A percentile compares a stretch with the other conserved stretches of the same genome.
Conservation (phyloP, 2,888 invertebrate genomes). For the Clostera curtula region DNA sequence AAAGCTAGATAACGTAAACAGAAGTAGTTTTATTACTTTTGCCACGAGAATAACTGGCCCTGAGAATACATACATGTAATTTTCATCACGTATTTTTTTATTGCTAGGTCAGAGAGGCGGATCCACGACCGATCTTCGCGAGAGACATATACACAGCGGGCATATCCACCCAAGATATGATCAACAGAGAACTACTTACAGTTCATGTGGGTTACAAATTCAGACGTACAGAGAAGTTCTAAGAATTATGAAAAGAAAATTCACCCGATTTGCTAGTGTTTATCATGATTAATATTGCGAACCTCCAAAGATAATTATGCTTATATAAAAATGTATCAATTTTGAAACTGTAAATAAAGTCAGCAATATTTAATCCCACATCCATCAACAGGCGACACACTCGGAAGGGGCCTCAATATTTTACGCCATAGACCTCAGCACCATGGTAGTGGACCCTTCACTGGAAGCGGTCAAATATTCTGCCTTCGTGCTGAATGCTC, state of each 20-base stretch:
- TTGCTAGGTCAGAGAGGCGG: slow-evolving; percentile 74
- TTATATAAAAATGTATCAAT: too few species aligned
- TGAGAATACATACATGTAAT: too few species aligned
- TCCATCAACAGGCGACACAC: slow-evolving; percentile 73
- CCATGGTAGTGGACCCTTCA: slow-evolving; percentile 56
- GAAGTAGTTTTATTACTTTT: too few species aligned
- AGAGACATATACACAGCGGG: slow-evolving; percentile 65
- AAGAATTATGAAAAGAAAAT: background rate
- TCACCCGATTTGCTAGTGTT: background rate
- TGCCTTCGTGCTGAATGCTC: slow-evolving; percentile 52
- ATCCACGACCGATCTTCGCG: slow-evolving; percentile 75
- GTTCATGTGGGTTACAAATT: slow-evolving; percentile 49
- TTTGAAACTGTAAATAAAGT: too few species aligned
- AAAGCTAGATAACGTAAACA: too few species aligned
- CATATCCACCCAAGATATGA: slow-evolving; percentile 56
- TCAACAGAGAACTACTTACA: slow-evolving; percentile 59
- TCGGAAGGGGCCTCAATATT: slow-evolving; percentile 56
- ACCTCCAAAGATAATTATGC: too few species aligned
- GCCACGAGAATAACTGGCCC: too few species aligned
- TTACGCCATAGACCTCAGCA: slow-evolving; percentile 47
- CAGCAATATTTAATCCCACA: background rate
- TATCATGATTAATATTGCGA: too few species aligned
- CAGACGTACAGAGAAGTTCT: background rate
- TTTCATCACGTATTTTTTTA: background rate
- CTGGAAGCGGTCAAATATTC: slow-evolving; percentile 44